Percentiles rank a stretch among this genome's conserved stretches.
Conservation (phyloP, 2,797 vertebrate species). For the Coendou prehensilis region DNA sequence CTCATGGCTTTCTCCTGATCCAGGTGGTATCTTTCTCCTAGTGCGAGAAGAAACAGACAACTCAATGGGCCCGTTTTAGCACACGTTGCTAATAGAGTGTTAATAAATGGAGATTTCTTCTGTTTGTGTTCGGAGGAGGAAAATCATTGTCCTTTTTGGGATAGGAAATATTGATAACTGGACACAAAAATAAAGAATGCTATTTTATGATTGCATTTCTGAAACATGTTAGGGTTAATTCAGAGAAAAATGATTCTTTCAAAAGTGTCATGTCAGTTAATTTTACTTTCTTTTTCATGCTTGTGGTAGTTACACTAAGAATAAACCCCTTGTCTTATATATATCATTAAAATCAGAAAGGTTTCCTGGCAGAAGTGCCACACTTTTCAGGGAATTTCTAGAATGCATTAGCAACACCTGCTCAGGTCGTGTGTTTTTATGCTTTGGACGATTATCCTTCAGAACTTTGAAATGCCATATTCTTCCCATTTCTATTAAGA, state of each 20-base stretch:
- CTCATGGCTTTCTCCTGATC: not conserved
- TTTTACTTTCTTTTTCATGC: constrained; percentile 33
- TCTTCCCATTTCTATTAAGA: constrained; percentile 48
- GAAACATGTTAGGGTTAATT: not conserved
- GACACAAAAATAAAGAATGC: not conserved
- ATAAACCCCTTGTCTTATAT: not conserved
- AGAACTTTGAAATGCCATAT: constrained; percentile 2
- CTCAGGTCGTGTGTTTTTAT: constrained; percentile 22
- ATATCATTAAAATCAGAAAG: not conserved
- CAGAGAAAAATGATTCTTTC: not conserved
- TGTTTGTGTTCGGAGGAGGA: not conserved
- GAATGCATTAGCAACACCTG: not conserved
- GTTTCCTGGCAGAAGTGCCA: constrained; percentile 3
- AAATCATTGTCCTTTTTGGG: not conserved
- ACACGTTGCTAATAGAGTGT: not conserved
- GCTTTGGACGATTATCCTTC: not conserved
- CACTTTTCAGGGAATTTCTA: constrained; percentile 9
- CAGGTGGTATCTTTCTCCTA: not conserved
- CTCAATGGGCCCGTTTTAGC: not conserved
- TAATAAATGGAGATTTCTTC: constrained; percentile 4
- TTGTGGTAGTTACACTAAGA: not conserved
- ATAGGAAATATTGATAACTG: not conserved
- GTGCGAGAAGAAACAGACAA: not conserved
- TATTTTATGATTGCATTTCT: not conserved
- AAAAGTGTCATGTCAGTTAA: not conserved